phyloP scores from a whole-genome alignment of 2,888 invertebrate genomes.

The Caenorhabditis macrosperma region DNA sequence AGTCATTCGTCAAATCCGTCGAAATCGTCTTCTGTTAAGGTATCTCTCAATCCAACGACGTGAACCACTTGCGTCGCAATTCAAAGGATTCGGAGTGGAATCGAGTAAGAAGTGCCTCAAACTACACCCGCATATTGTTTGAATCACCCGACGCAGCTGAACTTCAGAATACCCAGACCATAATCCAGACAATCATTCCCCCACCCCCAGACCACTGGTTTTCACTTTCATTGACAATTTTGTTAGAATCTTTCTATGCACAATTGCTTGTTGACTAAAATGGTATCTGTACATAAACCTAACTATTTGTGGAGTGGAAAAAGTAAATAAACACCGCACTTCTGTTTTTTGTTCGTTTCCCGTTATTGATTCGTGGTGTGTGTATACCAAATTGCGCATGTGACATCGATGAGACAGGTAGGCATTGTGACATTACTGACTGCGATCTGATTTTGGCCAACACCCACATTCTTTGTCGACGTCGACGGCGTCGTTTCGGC shows the following conservation, averaged over 20 bases:
- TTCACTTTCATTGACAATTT: constrained; percentile 4
- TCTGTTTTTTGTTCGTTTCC: background rate
- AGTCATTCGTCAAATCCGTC: background rate
- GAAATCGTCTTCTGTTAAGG: constrained; percentile 38
- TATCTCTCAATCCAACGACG: constrained; percentile 58
- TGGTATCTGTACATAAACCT: constrained; percentile 56
- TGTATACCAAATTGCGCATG: constrained; percentile 47
- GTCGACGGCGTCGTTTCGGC: too few species aligned
- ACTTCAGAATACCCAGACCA: background rate
- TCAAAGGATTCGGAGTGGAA: constrained; percentile 63
- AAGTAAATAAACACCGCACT: constrained; percentile 44
- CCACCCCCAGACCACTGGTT: background rate
- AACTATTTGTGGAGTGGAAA: constrained; percentile 22
- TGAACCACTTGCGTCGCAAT: constrained; percentile 60
- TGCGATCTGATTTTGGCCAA: constrained; percentile 28
- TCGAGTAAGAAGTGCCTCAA: constrained; percentile 49
- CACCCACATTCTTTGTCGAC: constrained; percentile 57
- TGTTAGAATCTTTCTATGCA: constrained; percentile 8
- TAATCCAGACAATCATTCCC: background rate
- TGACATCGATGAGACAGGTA: constrained; percentile 33
- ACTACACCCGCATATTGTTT: constrained; percentile 49
- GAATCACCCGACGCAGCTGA: background rate
- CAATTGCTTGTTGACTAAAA: background rate
- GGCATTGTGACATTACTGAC: constrained; percentile 48
- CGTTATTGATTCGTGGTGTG: background rate